Conservation (phyloP, 2,797 vertebrate genomes). For the Pangasius larnaudii region DNA sequence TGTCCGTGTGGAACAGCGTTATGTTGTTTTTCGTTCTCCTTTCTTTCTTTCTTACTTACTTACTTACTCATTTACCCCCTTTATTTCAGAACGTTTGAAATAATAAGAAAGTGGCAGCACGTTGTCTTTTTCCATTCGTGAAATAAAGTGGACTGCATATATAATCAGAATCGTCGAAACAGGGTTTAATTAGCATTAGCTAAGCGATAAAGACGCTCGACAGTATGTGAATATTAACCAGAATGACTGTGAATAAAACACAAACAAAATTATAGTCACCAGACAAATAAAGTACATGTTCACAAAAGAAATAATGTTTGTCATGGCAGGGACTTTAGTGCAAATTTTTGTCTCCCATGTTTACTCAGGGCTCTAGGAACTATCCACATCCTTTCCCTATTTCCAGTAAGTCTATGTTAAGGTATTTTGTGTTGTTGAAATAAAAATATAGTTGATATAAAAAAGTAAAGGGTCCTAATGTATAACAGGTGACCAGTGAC, state of each 20-base stretch:
- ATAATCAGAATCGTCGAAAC: neutral
- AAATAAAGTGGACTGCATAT: neutral
- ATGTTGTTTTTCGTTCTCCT: neutral
- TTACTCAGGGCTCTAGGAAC: neutral
- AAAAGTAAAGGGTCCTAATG: neutral
- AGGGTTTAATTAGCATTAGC: neutral
- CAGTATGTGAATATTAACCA: neutral
- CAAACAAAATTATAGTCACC: neutral
- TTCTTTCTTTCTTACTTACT: neutral
- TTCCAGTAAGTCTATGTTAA: neutral
- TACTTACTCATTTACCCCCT: too few relatives aligned
- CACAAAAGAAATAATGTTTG: neutral
- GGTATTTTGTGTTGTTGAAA: neutral
- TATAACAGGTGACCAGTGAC: neutral
- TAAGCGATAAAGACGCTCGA: neutral
- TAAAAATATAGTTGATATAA: neutral
- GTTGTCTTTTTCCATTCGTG: neutral
- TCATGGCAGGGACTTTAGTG: neutral
- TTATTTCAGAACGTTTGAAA: neutral
- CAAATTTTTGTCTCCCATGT: neutral
- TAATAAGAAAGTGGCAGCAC: neutral
- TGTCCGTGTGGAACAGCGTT: conserved; percentile 12
- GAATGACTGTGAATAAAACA: neutral
- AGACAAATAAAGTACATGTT: neutral
- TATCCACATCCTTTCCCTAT: neutral